A percentile compares a stretch with the other conserved stretches of the same genome.
phyloP scores from a whole-genome alignment of 2,888 invertebrate genomes.

The Beris morrisii region DNA sequence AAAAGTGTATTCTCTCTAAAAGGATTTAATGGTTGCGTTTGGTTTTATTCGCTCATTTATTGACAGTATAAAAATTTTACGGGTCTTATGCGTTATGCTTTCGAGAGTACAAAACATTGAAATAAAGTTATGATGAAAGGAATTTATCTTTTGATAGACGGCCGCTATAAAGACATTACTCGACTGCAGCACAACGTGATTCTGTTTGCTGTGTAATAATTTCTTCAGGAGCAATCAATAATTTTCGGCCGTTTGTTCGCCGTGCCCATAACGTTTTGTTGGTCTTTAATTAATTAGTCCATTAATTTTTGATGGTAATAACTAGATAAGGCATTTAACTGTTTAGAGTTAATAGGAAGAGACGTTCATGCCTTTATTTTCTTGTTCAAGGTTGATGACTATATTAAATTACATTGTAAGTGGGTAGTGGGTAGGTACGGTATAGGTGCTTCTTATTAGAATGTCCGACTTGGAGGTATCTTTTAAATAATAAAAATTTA shows the following conservation, averaged over 20 bases:
- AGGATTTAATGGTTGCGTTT: slow-evolving; percentile 14
- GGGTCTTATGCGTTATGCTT: neutral
- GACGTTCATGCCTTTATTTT: neutral
- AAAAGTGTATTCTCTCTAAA: neutral
- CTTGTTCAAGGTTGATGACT: neutral
- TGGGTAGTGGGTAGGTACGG: too few relatives aligned
- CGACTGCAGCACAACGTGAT: neutral
- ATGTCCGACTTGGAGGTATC: too few relatives aligned
- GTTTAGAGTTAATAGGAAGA: neutral
- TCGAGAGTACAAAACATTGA: slow-evolving; percentile 3
- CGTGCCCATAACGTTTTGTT: slow-evolving; percentile 7
- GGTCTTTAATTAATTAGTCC: slow-evolving; percentile 15
- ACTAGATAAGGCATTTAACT: slow-evolving; percentile 12
- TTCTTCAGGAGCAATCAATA: slow-evolving; percentile 1
- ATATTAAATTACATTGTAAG: slow-evolving; percentile 9
- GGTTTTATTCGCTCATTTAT: slow-evolving; percentile 12
- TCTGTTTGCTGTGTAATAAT: neutral
- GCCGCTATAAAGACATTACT: neutral
- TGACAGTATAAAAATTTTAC: slow-evolving; percentile 11
- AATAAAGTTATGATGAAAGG: slow-evolving; percentile 1
- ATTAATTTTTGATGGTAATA: slow-evolving; percentile 17
- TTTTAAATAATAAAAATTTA: too few relatives aligned
- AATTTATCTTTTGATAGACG: slow-evolving; percentile 3
- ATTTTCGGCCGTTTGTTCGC: neutral
- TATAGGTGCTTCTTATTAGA: too few relatives aligned